Base-by-base conservation (phyloP, 2,113 vertebrate species). In the Uropsilus gracilis region DNA sequence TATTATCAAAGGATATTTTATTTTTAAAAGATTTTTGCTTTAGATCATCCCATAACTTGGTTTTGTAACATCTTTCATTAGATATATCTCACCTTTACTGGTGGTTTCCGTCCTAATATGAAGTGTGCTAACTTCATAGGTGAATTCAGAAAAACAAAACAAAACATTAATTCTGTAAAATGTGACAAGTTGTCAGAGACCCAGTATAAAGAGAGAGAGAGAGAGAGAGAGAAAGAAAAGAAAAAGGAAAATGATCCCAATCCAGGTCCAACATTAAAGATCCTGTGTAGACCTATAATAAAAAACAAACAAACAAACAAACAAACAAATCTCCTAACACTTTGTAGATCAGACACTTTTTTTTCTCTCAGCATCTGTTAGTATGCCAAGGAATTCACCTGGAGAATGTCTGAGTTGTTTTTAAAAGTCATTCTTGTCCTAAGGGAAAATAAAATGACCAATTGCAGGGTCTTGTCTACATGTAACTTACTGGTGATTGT, bases 21-120 rank as follows among this genome's bases (percentile, higher is more conserved):
- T 4, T 44, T 63, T 26, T 42, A 13, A 72, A 77, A 76, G 32
- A 86, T 37, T 64, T 81, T 57, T 37, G 3, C 55, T 73, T 72
- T 59, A 87, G 46, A 42, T 85, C 26, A 76, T 16, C 30, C 32
- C 81, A 76, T 26, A 89, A 86, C 12, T 57, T 75, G 48, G 13
- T 93, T 34, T 90, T 64, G 78, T 57, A 88, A 59, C 20, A 64
- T 39, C 14, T 71, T 87, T 90, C 73, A 59, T 85, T 53, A 69
- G n/a, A 3, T 72, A 76, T 50, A 26, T 3, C 22, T 66, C 42
- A 83, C 10, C n/a, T 20, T 61, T 57, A 76, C 59, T 89, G 22
- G 22, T 50, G 22, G 50, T 32, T 78, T 9, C 0, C 48, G 24
- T 63, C 26, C 57, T 24, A n/a, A 20, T 66, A 66, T 16, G 16